These are phyloP conservation scores for Drosophila bifasciata DNA, from an alignment of 1,140 invertebrate species.

Conservation along the genomic window DNA sequence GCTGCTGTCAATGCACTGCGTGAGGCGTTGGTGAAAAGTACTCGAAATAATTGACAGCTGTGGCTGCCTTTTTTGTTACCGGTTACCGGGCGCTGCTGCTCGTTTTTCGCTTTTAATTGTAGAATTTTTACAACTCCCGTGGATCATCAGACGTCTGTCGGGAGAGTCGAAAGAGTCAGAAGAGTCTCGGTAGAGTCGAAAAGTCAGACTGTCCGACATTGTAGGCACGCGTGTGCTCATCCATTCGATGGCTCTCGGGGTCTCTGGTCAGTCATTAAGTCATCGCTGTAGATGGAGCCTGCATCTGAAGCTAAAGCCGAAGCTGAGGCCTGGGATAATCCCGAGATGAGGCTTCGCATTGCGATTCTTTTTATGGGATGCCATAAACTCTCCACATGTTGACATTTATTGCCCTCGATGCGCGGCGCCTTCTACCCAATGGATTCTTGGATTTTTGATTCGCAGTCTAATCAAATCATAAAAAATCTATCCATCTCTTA, in stretches of 20 bases:
- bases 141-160: conserved; percentile 41
- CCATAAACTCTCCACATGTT: conserved; percentile 54
- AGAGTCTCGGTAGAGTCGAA: conserved; percentile 4
- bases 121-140: conserved; percentile 73
- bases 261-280: conserved; percentile 70
- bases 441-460: conserved; percentile 14
- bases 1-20: conserved; percentile 56
- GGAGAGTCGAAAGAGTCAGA: too few relatives aligned
- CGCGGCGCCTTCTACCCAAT: neutral
- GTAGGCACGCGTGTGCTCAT: too few relatives aligned
- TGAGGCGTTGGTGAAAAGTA: conserved; percentile 82
- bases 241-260: conserved; percentile 10
- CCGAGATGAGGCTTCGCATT: conserved; percentile 17
- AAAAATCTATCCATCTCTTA: conserved; percentile 28
- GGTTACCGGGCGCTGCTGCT: conserved; percentile 28
- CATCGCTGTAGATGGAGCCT: conserved; percentile 35
- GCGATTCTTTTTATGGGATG: conserved; percentile 60
- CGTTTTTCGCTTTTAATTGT: conserved; percentile 73
- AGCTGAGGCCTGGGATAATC: conserved; percentile 45
- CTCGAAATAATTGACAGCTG: conserved; percentile 83
- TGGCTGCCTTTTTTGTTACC: conserved; percentile 78
- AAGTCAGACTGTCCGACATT: conserved; percentile 1
- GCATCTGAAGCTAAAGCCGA: neutral
- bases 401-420: conserved; percentile 53
- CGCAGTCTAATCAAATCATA: conserved; percentile 46